A percentile compares a stretch with the other conserved stretches of the same genome.
Conservation (phyloP, 2,888 invertebrate species). For the Drosophila borborema region DNA sequence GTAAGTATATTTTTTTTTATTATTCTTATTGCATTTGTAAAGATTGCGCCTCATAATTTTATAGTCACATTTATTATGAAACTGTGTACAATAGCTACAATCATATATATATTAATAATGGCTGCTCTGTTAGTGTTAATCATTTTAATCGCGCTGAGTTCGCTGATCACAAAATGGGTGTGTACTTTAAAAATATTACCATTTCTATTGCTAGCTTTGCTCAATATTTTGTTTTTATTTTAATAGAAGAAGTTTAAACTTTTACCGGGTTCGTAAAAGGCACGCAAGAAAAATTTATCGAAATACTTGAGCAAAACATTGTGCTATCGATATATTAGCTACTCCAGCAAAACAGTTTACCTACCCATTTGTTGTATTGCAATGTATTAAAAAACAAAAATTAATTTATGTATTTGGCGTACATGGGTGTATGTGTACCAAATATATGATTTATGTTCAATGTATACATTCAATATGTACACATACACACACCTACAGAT, state of each 20-base stretch:
- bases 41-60: background rate
- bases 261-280: background rate
- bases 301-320: background rate
- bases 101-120: background rate
- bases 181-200: background rate
- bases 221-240: background rate
- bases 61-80: background rate
- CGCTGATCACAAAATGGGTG: background rate
- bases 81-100: slow-evolving; percentile 6
- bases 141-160: background rate
- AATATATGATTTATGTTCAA: too few species aligned
- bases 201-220: background rate
- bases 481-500: background rate
- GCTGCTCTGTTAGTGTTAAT: background rate
- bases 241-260: background rate
- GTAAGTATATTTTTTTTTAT: slow-evolving; percentile 28
- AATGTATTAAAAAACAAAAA: background rate
- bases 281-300: background rate
- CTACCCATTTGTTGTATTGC: background rate
- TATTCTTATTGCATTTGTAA: background rate
- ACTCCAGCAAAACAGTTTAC: background rate
- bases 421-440: background rate
- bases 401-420: background rate
- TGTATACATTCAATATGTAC: background rate
- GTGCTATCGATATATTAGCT: background rate